Conservation (phyloP, 2,113 vertebrate species). For the Ammodytes dubius region DNA sequence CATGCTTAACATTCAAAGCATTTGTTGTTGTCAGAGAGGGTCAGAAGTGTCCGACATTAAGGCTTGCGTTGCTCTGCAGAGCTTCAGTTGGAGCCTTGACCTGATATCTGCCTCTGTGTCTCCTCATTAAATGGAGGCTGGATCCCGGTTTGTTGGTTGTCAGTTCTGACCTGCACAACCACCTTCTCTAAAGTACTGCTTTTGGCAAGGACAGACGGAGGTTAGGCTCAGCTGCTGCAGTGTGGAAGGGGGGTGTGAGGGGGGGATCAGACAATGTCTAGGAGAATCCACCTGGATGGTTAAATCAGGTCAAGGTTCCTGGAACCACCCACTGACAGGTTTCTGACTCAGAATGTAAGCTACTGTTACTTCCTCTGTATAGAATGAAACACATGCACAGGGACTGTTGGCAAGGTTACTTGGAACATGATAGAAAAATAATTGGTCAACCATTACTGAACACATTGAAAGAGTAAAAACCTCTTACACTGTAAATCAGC, state of each 20-base stretch:
- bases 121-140: slow-evolving; percentile 36
- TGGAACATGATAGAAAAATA: background rate
- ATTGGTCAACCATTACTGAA: background rate
- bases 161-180: slow-evolving; percentile 2
- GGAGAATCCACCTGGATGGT: background rate
- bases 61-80: slow-evolving; percentile 18
- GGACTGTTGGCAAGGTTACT: no score
- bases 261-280: background rate
- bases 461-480: background rate
- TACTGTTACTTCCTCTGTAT: background rate
- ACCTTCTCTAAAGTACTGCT: background rate
- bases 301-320: background rate
- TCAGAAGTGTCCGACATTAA: slow-evolving; percentile 7
- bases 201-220: slow-evolving; percentile 5
- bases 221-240: background rate
- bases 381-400: background rate
- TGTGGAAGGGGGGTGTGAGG: background rate
- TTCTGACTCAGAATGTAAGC: background rate
- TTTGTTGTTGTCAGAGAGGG: background rate
- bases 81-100: slow-evolving; percentile 13
- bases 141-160: background rate
- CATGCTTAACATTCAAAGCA: slow-evolving; percentile 7
- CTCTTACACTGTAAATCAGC: background rate
- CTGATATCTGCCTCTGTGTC: background rate
- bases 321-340: background rate